A percentile compares a stretch with the other conserved stretches of the same genome.
These are phyloP conservation scores for Hydropotes inermis DNA, from an alignment of 2,113 vertebrate species.

Conservation along the genomic window DNA sequence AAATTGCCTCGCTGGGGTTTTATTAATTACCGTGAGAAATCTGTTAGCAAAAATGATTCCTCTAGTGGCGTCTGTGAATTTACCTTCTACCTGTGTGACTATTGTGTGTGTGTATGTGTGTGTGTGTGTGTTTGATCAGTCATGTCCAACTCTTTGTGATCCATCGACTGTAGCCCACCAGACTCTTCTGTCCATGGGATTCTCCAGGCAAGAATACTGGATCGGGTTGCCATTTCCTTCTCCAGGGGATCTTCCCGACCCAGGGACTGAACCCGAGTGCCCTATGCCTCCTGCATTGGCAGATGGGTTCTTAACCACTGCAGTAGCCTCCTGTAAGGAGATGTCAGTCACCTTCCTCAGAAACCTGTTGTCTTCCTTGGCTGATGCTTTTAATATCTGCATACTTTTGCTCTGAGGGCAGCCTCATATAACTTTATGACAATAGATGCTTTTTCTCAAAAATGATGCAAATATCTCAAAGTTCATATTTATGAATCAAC, in stretches of 20 bases:
- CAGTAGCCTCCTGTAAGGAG: not conserved
- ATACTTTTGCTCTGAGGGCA: not conserved
- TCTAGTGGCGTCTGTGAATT: not conserved
- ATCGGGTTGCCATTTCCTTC: not conserved
- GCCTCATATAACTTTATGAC: not conserved
- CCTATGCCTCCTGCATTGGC: not conserved
- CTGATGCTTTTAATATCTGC: not conserved
- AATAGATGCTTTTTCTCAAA: not conserved
- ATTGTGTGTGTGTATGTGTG: not conserved
- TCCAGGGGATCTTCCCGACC: not conserved
- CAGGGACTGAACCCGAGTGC: not conserved
- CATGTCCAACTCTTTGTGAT: not conserved
- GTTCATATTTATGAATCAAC: slow-evolving; percentile 18
- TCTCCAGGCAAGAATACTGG: not conserved
- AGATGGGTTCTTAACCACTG: not conserved
- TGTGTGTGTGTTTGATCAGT: not conserved
- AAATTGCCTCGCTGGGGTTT: not conserved
- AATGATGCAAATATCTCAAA: not conserved
- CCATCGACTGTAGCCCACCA: not conserved
- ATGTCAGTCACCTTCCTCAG: not conserved
- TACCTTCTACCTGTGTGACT: not conserved
- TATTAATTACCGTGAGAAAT: not conserved
- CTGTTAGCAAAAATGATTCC: not conserved
- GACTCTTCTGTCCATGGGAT: not conserved
- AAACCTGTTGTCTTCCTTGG: not conserved